Conservation (phyloP, 2,113 vertebrate genomes). For the Macheiramphus alcinus region DNA sequence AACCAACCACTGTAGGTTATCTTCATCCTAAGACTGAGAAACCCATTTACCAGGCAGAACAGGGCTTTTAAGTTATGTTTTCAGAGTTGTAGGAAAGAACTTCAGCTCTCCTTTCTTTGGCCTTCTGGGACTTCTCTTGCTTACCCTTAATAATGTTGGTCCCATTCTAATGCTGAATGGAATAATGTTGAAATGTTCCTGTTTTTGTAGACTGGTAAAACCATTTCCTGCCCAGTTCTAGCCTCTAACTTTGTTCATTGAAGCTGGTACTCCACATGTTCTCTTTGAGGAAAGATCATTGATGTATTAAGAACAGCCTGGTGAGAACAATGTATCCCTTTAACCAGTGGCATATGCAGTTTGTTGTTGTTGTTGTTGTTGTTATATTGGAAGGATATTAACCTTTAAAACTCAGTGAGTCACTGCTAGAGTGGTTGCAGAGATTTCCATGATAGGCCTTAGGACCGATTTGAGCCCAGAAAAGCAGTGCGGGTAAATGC, state of each 20-base stretch:
- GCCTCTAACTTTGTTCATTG: not conserved
- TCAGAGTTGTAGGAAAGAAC: not conserved
- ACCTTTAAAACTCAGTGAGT: slow-evolving; percentile 15
- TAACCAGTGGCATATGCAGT: not conserved
- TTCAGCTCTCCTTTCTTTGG: not conserved
- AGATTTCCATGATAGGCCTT: not conserved
- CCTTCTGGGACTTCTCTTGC: not conserved
- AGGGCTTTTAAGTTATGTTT: not conserved
- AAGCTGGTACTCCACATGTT: not conserved
- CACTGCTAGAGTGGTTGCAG: not conserved
- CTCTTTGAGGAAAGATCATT: not conserved
- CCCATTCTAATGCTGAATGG: not conserved
- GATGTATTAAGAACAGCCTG: not conserved
- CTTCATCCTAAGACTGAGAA: not conserved
- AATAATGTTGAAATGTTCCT: not conserved
- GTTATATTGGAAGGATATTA: slow-evolving; percentile 32
- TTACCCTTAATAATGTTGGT: not conserved
- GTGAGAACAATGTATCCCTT: not conserved
- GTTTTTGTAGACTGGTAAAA: not conserved
- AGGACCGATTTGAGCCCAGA: not conserved
- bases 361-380: slow-evolving; percentile 31
- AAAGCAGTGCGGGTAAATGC: not conserved
- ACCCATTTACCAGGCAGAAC: not conserved
- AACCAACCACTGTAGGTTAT: not conserved
- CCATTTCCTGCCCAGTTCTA: not conserved